Evolutionary conservation across 2,888 invertebrate genomes (phyloP).

Genomic region (Folsomia candida): DNA sequence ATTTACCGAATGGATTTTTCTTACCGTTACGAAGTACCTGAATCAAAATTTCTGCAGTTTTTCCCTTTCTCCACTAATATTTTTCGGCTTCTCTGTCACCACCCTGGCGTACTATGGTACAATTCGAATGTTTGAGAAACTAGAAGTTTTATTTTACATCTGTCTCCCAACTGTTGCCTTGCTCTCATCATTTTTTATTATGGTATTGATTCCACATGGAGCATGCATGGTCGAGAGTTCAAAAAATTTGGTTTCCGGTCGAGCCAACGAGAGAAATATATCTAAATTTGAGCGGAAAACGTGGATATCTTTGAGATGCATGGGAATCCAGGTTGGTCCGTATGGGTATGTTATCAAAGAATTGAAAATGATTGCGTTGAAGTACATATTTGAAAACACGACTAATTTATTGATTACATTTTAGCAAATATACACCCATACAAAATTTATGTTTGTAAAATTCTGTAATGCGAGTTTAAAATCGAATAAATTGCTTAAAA

Average conservation of each 20-base stretch:
- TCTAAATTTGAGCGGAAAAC: too few species aligned
- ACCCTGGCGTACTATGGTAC: neutral
- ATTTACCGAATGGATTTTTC: too few species aligned
- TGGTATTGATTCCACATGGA: neutral
- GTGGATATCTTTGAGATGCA: neutral
- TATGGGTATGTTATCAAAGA: neutral
- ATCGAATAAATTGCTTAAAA: too few species aligned
- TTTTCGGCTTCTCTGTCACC: neutral
- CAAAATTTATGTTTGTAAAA: too few species aligned
- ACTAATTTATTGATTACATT: neutral
- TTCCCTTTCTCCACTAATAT: neutral
- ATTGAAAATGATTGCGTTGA: too few species aligned
- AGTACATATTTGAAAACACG: neutral
- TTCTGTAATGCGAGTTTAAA: too few species aligned
- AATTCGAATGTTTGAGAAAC: neutral
- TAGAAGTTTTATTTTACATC: neutral
- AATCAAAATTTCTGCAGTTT: neutral
- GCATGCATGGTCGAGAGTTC: neutral
- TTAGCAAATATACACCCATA: neutral
- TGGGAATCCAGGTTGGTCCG: neutral
- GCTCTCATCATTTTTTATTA: neutral
- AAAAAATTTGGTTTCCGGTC: too few species aligned
- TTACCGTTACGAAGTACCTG: too few species aligned
- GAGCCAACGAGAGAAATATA: neutral
- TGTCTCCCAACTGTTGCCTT: neutral